A percentile compares a stretch with the other conserved stretches of the same genome.
Evolutionary conservation across 2,113 vertebrate species (phyloP).

Genomic region (Cathartes aura): DNA sequence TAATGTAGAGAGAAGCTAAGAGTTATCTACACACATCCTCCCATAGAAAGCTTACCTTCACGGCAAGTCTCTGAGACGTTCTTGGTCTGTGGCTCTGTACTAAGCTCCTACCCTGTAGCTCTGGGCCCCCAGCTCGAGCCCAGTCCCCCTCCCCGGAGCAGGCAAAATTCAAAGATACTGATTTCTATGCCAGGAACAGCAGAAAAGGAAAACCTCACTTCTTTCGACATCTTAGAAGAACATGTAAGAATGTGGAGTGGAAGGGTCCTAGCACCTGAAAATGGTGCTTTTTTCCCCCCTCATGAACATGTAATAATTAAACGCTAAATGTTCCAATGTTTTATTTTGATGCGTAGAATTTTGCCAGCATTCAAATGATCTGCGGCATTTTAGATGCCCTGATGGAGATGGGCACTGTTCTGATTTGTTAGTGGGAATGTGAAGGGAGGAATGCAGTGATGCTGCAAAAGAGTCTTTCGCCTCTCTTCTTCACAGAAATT

Average conservation of each 20-base stretch:
- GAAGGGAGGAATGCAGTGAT: neutral
- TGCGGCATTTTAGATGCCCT: neutral
- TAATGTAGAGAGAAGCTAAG: neutral
- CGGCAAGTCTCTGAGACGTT: neutral
- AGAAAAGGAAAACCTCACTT: neutral
- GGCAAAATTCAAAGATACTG: neutral
- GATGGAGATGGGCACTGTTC: neutral
- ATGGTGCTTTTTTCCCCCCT: rapidly evolving
- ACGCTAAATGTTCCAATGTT: neutral
- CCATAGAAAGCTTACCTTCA: neutral
- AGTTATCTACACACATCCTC: neutral
- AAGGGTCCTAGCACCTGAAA: neutral
- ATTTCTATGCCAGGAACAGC: neutral
- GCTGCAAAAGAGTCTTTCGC: neutral
- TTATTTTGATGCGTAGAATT: neutral
- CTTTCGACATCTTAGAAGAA: neutral
- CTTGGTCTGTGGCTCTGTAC: neutral
- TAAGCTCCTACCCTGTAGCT: neutral
- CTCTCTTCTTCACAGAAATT: neutral
- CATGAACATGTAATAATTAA: neutral
- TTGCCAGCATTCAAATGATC: neutral
- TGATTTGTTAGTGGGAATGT: neutral
- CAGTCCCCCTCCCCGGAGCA: neutral
- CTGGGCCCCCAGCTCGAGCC: neutral
- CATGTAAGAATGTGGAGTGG: neutral